phyloP scores from a whole-genome alignment of 2,797 vertebrate genomes.

The Trichosurus vulpecula region DNA sequence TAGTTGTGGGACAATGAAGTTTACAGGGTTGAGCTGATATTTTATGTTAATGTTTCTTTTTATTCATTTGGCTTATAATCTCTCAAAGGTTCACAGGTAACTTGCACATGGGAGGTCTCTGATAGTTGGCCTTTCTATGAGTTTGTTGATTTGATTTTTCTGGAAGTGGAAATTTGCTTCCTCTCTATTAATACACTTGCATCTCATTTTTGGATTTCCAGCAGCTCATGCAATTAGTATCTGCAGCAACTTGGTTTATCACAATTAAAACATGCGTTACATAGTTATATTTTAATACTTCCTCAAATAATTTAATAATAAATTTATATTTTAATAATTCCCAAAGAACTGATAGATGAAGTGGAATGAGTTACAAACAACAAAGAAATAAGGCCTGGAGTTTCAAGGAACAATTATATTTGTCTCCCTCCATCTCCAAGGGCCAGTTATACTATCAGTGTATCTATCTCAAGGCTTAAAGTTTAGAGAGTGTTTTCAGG shows the following conservation, averaged over 20 bases:
- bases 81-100: not conserved
- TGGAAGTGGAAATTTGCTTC: not conserved
- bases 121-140: not conserved
- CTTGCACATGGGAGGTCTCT: not conserved
- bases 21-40: not conserved
- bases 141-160: not conserved
- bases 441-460: not conserved
- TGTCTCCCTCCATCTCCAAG: not conserved
- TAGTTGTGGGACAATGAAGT: not conserved
- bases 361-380: not conserved
- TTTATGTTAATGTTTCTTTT: not conserved
- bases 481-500: not conserved
- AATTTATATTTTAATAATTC: too few relatives aligned
- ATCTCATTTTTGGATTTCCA: not conserved
- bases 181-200: not conserved
- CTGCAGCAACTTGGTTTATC: not conserved
- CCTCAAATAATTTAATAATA: too few relatives aligned
- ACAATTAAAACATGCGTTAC: not conserved
- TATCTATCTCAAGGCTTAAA: not conserved
- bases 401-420: not conserved
- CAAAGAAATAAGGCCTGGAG: not conserved
- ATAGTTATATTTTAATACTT: too few relatives aligned
- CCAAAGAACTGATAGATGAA: not conserved
- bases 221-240: not conserved
- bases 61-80: not conserved